A percentile compares a stretch with the other conserved stretches of the same genome.
These are phyloP conservation scores for Globodera rostochiensis DNA, from an alignment of 1,140 invertebrate species.

Conservation along the genomic window DNA sequence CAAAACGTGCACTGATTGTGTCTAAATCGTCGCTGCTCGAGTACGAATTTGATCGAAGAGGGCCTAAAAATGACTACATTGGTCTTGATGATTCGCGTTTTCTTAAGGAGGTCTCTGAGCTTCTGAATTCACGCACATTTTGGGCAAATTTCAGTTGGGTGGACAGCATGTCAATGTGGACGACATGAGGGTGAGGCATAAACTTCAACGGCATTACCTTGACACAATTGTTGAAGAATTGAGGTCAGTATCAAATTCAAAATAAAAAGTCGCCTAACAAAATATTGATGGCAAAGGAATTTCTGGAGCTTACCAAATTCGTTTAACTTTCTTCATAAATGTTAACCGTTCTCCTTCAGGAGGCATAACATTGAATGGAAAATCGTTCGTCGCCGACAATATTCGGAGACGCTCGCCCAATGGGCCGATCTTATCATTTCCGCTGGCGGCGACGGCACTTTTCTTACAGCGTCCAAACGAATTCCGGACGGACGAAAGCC, in stretches of 20 bases:
- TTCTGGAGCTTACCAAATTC: too few relatives aligned
- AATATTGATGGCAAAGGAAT: too few relatives aligned
- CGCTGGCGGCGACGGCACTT: slow-evolving; percentile 96
- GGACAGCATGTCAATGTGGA: slow-evolving; percentile 36
- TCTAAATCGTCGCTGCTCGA: slow-evolving; percentile 40
- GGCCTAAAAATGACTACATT: slow-evolving; percentile 8
- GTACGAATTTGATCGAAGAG: slow-evolving; percentile 37
- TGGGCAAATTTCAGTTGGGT: slow-evolving; percentile 42
- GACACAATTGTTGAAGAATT: slow-evolving; percentile 47
- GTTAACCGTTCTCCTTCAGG: slow-evolving; percentile 32
- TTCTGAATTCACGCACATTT: slow-evolving; percentile 11
- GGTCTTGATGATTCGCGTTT: slow-evolving; percentile 31
- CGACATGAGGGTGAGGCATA: slow-evolving; percentile 50
- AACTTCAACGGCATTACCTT: slow-evolving; percentile 47
- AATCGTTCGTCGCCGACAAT: slow-evolving; percentile 52
- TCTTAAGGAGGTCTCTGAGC: slow-evolving; percentile 30
- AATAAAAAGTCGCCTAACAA: slow-evolving; percentile 7
- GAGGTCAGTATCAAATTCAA: slow-evolving; percentile 33
- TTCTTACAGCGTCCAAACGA: slow-evolving; percentile 86
- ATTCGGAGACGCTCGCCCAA: slow-evolving; percentile 73
- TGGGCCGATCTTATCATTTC: slow-evolving; percentile 94
- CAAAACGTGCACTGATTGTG: slow-evolving; percentile 37
- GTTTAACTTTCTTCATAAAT: slow-evolving; percentile 7
- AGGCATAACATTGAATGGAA: slow-evolving; percentile 54
- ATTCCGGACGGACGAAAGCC: slow-evolving; percentile 78